These are phyloP conservation scores for Caloenas nicobarica DNA, from an alignment of 2,113 vertebrate species.

Conservation along the genomic window DNA sequence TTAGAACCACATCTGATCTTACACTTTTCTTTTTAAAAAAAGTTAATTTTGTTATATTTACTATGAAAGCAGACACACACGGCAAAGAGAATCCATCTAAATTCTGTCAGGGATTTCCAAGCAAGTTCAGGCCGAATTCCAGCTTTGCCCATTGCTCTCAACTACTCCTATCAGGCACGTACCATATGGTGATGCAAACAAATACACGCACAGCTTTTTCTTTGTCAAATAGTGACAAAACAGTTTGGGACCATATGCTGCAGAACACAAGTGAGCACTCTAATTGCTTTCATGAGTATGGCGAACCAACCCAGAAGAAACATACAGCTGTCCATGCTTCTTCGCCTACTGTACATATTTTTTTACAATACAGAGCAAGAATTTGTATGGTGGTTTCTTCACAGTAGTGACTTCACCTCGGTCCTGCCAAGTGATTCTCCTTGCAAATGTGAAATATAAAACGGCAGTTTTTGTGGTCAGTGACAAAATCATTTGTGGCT, in stretches of 20 bases:
- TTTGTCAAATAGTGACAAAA: constrained; percentile 32
- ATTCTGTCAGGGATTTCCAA: neutral
- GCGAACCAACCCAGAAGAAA: neutral
- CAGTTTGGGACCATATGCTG: constrained; percentile 51
- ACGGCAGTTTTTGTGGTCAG: neutral
- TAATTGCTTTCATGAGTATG: neutral
- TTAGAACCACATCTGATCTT: neutral
- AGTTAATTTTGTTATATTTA: neutral
- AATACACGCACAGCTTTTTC: constrained; percentile 40
- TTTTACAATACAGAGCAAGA: neutral
- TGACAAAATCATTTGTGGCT: neutral
- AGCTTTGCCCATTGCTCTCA: neutral
- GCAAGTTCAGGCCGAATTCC: neutral
- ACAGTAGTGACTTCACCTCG: neutral
- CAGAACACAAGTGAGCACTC: neutral
- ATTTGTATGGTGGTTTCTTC: neutral
- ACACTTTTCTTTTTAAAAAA: neutral
- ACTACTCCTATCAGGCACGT: neutral
- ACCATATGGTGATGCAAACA: constrained; percentile 59
- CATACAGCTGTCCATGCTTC: neutral
- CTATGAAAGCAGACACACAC: neutral
- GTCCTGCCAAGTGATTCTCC: neutral
- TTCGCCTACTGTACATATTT: neutral
- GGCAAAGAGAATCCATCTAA: neutral
- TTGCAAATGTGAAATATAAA: neutral